Evolutionary conservation across 2,888 invertebrate species (phyloP).

Genomic region (Elmis aenea): DNA sequence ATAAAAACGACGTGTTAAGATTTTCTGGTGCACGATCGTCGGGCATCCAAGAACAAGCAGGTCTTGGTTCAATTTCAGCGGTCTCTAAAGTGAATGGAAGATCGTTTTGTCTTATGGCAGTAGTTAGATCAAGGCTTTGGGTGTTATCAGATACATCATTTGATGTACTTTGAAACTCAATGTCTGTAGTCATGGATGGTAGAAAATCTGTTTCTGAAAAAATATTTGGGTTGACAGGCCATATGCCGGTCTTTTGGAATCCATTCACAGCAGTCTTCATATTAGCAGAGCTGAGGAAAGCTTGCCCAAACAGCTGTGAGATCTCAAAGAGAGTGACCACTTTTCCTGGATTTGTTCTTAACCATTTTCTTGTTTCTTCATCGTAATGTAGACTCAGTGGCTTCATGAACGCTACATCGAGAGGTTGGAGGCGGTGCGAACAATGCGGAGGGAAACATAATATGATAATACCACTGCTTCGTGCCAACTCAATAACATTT

Average conservation of each 20-base stretch:
- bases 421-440: conserved; percentile 26
- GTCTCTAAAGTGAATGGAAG: too few species aligned
- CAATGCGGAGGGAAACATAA: conserved; percentile 26
- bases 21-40: too few species aligned
- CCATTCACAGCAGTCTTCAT: conserved; percentile 15
- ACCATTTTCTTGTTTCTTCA: conserved; percentile 9
- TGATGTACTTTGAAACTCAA: too few species aligned
- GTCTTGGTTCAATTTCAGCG: too few species aligned
- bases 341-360: conserved; percentile 14
- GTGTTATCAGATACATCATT: too few species aligned
- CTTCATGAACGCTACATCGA: conserved; percentile 19
- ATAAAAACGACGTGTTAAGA: too few species aligned
- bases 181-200: too few species aligned
- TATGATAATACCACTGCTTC: too few species aligned
- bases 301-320: conserved; percentile 15
- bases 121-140: too few species aligned
- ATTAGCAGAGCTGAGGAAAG: conserved; percentile 18
- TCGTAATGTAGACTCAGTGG: background rate
- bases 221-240: conserved; percentile 18
- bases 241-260: conserved; percentile 17
- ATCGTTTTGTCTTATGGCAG: too few species aligned
- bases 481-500: conserved; percentile 7
- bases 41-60: too few species aligned
- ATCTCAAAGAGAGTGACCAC: conserved; percentile 14
- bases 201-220: conserved; percentile 7